Evolutionary conservation across 2,888 invertebrate species (phyloP).

Genomic region (Tenthredo scrophulariae): DNA sequence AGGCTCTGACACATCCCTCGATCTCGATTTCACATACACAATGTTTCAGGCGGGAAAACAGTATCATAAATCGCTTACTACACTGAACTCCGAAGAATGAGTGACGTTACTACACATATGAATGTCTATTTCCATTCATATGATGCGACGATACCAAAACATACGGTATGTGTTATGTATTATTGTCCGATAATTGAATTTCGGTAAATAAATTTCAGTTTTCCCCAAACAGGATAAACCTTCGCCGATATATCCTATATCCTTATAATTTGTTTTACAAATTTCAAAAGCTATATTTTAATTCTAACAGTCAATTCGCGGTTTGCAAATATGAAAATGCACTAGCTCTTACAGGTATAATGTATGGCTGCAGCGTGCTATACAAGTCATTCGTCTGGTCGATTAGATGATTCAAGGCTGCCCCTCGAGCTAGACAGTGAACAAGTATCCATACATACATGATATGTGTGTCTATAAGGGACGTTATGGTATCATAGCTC

Average conservation of each 20-base stretch:
- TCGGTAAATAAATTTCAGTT: too few species aligned
- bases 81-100: not conserved
- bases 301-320: not conserved
- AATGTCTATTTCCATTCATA: not conserved
- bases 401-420: slow-evolving; percentile 45
- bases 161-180: too few species aligned
- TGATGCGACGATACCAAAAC: not conserved
- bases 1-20: not conserved
- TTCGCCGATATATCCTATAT: too few species aligned
- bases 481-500: not conserved
- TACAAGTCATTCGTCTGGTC: slow-evolving; percentile 29
- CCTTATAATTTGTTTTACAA: not conserved
- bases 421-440: not conserved
- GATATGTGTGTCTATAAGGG: slow-evolving; percentile 24
- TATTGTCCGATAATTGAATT: not conserved
- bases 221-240: too few species aligned
- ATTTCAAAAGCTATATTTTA: not conserved
- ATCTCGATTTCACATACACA: not conserved
- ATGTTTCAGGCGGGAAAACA: not conserved
- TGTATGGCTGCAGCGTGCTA: not conserved
- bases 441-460: slow-evolving; percentile 25
- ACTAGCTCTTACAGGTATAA: not conserved
- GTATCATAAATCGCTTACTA: not conserved
- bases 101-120: not conserved
- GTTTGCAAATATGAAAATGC: not conserved